Conservation (phyloP, 2,113 vertebrate species). For the Quiscalus mexicanus region DNA sequence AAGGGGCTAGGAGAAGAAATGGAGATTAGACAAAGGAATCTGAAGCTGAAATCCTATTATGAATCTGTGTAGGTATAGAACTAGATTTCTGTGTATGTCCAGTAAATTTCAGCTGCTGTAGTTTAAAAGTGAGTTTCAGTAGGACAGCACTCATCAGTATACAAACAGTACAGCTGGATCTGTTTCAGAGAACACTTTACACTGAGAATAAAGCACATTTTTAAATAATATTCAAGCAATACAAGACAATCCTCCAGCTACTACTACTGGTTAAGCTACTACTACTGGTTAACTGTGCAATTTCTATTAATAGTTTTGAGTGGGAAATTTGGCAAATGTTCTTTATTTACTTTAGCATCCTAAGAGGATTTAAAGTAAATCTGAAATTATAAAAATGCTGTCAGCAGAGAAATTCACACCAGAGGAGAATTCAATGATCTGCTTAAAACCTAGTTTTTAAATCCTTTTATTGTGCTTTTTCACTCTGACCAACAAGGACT, state of each 20-base stretch:
- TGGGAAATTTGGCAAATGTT: neutral
- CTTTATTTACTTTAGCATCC: neutral
- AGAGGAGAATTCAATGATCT: conserved; percentile 5
- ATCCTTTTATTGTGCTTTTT: neutral
- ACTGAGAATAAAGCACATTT: neutral
- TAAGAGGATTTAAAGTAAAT: conserved; percentile 55
- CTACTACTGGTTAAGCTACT: neutral
- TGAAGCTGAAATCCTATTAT: neutral
- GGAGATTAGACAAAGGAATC: neutral
- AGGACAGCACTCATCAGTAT: neutral
- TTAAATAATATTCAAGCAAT: neutral
- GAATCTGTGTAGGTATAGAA: neutral
- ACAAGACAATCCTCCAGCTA: neutral
- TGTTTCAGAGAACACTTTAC: neutral
- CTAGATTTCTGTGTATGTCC: neutral
- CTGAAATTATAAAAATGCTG: conserved; percentile 12
- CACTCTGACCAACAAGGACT: neutral
- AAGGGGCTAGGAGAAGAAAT: neutral
- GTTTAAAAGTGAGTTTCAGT: neutral
- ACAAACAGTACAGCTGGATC: neutral
- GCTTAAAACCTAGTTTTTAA: conserved; percentile 20
- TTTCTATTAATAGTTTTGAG: conserved; percentile 10
- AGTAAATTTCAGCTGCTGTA: neutral
- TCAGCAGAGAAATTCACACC: conserved; percentile 4
- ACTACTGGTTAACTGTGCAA: neutral